Base-by-base conservation (phyloP, 2,797 vertebrate species). In the Xiphophorus birchmanni region DNA sequence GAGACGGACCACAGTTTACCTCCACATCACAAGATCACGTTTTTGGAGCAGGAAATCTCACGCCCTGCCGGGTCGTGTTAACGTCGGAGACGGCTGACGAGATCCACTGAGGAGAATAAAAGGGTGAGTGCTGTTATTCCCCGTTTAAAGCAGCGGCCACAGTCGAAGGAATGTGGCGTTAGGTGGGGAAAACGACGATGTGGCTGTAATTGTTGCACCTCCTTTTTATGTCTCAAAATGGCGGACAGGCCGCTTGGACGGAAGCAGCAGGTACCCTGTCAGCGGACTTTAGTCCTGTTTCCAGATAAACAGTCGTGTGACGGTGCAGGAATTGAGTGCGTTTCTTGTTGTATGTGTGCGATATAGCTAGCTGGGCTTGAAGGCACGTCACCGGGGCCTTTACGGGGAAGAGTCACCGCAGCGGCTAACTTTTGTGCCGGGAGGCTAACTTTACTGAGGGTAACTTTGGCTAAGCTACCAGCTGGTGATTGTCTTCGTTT, bases 161-260 rank as follows among this genome's bases (percentile, higher is more conserved):
- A 75, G 80, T 81, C 69, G 79, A 87, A 90, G 89, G 82, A 92
- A 90, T 90, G 81, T 1, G 85, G 83, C 84, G 82, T 91, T 90
- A 91, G 90, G 89, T 89, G 87, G 88, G 80, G 85, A 92, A 94
- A 93, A 96, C 95, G 96, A 95, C 95, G 96, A 96, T 96, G 96
- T 97, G 96, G 96, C 96, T 94, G 93, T 95, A 94, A 94, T 91
- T 93, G 91, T 79, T 95, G 91, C 95, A 94, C 95, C 96, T 97
- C 96, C 95, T 97, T 95, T 95, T 95, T 93, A 83, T 96, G 95
- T 97, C 97, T 97, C 97, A 99, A 99, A 99, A 99, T 99, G 98
- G 98, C 98, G 97, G 97, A 95, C 90, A 95, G 97, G 96, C 97
- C 97, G 97, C 90, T 97, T 93, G 95, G 95, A 95, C 95, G 91